Base-by-base conservation (phyloP, 2,888 invertebrate species). In the Brenthis daphne region DNA sequence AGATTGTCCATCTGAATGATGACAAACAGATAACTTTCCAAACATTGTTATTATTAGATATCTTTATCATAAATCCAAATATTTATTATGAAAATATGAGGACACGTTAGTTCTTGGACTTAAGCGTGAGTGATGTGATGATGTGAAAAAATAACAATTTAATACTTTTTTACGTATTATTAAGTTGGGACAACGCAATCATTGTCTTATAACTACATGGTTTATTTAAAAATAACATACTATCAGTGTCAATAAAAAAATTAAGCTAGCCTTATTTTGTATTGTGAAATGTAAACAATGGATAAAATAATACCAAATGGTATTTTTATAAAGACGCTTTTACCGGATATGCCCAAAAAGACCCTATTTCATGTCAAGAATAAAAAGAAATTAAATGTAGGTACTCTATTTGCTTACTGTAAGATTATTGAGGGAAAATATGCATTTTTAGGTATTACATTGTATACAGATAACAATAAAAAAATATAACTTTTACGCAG, bases 401-500 rank as follows among this genome's bases (percentile, higher is more conserved):
- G 37, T 43, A 11, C 11, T 8, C 11, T 48, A 20, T 53, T 57
- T 55, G 47, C 29, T 24, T 20, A 54, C 6, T 58, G n/a, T 68
- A 14, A 8, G 5, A 6, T 37, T 37, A n/a, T 29, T 29, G 29
- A 29, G 29, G 29, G 29, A 29, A 29, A 29, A 5, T 29, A 29
- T 29, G 29, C 29, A 29, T 6, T 37, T 37, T 37, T 37, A 37
- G 37, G 37, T 37, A 8, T 8, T 43, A 11, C 11, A 11, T 43
- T 43, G 37, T 43, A 8, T 43, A 43, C 11, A 43, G 37, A 20
- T 16, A 24, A 14, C n/a, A 20, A 37, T 29, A 53, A 51, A 13
- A 51, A 51, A 51, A 54, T 54, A 51, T 14, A 61, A 57, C 57
- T 57, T 57, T 65, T 72, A 63, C 55, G 57, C 86, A 93, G 89